These are phyloP conservation scores for Cyaniris semiargus DNA, from an alignment of 2,888 invertebrate genomes.

Conservation along the genomic window DNA sequence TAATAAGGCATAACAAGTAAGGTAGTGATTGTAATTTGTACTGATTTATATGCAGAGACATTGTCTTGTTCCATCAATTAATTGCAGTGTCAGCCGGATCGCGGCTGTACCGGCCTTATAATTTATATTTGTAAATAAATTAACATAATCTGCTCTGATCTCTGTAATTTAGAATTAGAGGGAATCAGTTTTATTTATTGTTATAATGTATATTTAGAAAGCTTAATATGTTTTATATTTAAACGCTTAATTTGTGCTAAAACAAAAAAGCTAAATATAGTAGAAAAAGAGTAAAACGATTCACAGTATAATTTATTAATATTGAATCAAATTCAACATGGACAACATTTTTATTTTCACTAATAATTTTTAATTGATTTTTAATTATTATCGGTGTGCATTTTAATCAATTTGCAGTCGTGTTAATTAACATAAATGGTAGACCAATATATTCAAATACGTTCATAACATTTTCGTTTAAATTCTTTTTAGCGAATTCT, in stretches of 20 bases:
- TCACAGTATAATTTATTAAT: not conserved
- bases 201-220: not conserved
- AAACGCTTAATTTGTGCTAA: no score
- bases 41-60: conserved; percentile 31
- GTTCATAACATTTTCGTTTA: not conserved
- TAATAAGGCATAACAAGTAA: conserved; percentile 15
- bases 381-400: not conserved
- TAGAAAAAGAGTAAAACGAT: not conserved
- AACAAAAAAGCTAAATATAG: not conserved
- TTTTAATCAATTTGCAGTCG: conserved; percentile 6
- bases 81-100: conserved; percentile 27
- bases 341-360: not conserved
- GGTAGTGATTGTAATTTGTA: conserved; percentile 26
- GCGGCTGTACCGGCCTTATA: conserved; percentile 27
- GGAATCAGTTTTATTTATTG: not conserved
- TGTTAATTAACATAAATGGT: conserved; percentile 2
- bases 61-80: conserved; percentile 28
- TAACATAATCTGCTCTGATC: conserved; percentile 27
- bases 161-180: conserved; percentile 15
- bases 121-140: conserved; percentile 34
- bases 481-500: not conserved
- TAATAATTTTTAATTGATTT: not conserved
- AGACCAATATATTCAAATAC: not conserved
- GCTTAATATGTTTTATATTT: no score
- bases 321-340: not conserved